Evolutionary conservation across 2,888 invertebrate species (phyloP).

Genomic region (Timandra comae): DNA sequence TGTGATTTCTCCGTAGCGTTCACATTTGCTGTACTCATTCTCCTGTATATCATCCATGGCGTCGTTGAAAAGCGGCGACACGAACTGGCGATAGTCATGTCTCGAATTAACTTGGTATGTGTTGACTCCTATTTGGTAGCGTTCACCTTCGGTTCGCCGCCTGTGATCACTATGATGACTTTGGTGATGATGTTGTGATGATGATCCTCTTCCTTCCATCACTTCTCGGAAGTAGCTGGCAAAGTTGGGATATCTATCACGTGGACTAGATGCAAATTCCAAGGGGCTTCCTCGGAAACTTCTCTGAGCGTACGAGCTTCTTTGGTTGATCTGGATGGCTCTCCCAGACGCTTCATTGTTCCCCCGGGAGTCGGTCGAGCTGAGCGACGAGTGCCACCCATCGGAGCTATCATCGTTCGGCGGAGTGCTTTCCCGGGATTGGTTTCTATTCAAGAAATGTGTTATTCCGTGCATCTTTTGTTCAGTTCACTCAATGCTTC

Average conservation of each 20-base stretch:
- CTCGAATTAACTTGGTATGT: constrained; percentile 42
- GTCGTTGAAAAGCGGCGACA: constrained; percentile 62
- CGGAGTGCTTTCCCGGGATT: constrained; percentile 47
- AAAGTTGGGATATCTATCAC: constrained; percentile 62
- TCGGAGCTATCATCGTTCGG: constrained; percentile 62
- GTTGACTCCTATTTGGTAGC: constrained; percentile 44
- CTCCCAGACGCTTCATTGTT: constrained; percentile 30
- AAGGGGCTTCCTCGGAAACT: constrained; percentile 47
- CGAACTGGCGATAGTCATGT: constrained; percentile 62
- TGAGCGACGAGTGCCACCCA: constrained; percentile 60
- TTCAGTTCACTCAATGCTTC: constrained; percentile 1
- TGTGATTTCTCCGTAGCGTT: constrained; percentile 67
- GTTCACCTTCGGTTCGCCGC: constrained; percentile 48
- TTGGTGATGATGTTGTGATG: constrained; percentile 40
- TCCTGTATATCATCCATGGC: constrained; percentile 66
- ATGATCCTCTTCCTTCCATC: constrained; percentile 40
- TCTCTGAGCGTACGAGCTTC: constrained; percentile 43
- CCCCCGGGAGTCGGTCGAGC: constrained; percentile 38
- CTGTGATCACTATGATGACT: constrained; percentile 46
- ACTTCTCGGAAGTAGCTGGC: constrained; percentile 66
- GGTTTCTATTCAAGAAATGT: constrained; percentile 57
- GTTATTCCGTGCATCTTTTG: constrained; percentile 67
- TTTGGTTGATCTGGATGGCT: constrained; percentile 47
- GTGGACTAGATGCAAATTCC: constrained; percentile 60
- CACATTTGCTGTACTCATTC: constrained; percentile 66